Evolutionary conservation across 2,888 invertebrate genomes (phyloP), one percentile per base, ranked within the genome.

Genomic region (Cosmorhoe ocellata): DNA sequence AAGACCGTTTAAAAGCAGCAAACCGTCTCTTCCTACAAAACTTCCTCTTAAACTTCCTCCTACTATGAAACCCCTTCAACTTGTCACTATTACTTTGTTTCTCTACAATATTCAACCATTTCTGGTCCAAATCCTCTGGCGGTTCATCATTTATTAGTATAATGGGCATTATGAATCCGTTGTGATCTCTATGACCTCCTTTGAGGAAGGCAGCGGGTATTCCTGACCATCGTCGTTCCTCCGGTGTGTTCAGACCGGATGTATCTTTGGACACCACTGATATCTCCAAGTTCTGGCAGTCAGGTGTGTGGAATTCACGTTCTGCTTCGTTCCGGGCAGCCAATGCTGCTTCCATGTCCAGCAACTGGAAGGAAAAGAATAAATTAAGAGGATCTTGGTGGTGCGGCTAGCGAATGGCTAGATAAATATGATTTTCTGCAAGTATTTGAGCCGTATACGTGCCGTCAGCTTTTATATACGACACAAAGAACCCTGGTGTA

Each of bases 71-170:
- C 8, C 66, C 73, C 69, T 81, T 86, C 6, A 84, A 62, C 50
- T 79, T 84, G 3, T 84, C 85, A 59, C 68, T 80, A 41, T 74
- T 79, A 0, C 76, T 61, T 7, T 81, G 61, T 32, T 71, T 69
- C 22, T 85, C 81, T 0, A 84, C 71, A 3, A 83, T 65, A 36
- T 81, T 71, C 7, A 74, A 62, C 84, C 83, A 84, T 59, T 81
- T 84, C 43, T 83, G 79, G 42, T 87, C 89, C 8, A 86, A 75
- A 59, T 87, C 88, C 59, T 87, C 88, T 0, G 81, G 80, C 10
- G 81, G 80, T 59, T 80, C 81, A 31, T 90, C 90, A 34, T 90
- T 90, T 3, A 88, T 78, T 58, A 90, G 58, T 13, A 90, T 89
- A 22, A 89, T 83, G 1, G 89, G 90, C 52, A 84, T 56, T 60